Evolutionary conservation across 2,888 invertebrate species (phyloP), one percentile per base, ranked within the genome.

Genomic region (Crossocerus cetratus): DNA sequence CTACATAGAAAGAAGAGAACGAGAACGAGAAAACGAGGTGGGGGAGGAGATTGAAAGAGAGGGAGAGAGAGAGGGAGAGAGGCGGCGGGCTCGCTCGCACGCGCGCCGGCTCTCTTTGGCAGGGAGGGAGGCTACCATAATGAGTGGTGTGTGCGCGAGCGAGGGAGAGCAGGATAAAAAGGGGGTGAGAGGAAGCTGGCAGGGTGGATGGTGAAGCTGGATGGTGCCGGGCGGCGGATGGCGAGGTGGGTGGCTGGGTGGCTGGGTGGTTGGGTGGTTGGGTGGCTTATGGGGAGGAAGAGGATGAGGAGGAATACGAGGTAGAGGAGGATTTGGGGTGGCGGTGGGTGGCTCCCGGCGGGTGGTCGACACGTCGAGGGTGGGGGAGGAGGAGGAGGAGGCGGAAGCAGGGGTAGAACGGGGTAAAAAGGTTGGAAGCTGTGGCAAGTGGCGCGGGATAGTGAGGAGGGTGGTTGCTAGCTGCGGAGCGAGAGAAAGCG

Each of bases 371-470:
- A 32, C 5, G 32, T 11, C 32, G 32, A 54, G 55, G 62, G 32
- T 69, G 63, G n/a, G 59, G 73, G 42, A 22, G 43, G 76, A 22
- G 61, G 61, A 43, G 44, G 42, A 42, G 21, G 62, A 56, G 44
- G 20, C 2, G 57, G 42, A 80, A 76, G 76, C 76, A 74, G 80
- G 80, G 81, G 84, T 80, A 72, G 79, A 72, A 79, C 80, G 84
- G 84, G 87, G 87, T 86, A 87, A 86, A 87, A 88, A 87, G 86
- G 87, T 85, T 85, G 83, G 86, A 83, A 83, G 87, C 86, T 85
- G 86, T 82, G 86, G 87, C 85, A 83, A 82, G 77, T 74, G 76
- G 75, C 70, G 71, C 62, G 72, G 69, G 57, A 71, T 43, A 43
- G 60, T 16, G 32, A 49, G 53, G 44, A 21, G 63, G 62, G 16